These are phyloP conservation scores for Trichechus manatus DNA, from an alignment of 2,113 vertebrate species.

Conservation along the genomic window DNA sequence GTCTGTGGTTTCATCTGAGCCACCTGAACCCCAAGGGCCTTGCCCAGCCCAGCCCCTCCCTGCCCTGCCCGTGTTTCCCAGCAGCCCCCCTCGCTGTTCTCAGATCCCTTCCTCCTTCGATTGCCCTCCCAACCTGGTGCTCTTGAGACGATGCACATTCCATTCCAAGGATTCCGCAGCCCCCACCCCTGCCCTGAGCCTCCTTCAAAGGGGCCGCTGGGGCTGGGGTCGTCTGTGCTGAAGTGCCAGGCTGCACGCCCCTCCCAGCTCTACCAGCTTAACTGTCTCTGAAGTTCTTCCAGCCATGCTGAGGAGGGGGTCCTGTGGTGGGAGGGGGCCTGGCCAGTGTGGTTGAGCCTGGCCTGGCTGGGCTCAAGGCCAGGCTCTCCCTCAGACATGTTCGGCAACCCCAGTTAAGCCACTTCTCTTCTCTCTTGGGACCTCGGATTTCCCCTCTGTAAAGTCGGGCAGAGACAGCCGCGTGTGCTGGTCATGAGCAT, in stretches of 20 bases:
- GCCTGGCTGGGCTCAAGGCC: background rate
- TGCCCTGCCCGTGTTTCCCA: background rate
- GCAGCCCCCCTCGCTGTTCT: conserved; percentile 38
- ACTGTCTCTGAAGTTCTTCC: conserved; percentile 22
- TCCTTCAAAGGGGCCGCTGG: conserved; percentile 4
- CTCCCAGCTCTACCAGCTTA: background rate
- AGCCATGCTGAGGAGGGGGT: background rate
- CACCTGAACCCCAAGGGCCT: background rate
- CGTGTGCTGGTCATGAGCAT: background rate
- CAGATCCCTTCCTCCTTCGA: background rate
- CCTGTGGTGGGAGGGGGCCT: background rate
- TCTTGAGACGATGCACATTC: conserved; percentile 49
- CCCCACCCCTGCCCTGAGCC: background rate
- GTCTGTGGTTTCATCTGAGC: background rate
- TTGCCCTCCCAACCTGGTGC: background rate
- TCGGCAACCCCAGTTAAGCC: background rate
- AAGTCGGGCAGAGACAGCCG: background rate
- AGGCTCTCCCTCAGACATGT: background rate
- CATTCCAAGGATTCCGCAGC: conserved; percentile 56
- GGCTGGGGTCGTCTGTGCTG: background rate
- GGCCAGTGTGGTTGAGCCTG: background rate
- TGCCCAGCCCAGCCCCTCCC: background rate
- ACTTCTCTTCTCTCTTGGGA: background rate
- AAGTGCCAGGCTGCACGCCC: background rate
- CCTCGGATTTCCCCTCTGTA: background rate